phyloP scores from a whole-genome alignment of 2,797 vertebrate species.

The Limosa lapponica region DNA sequence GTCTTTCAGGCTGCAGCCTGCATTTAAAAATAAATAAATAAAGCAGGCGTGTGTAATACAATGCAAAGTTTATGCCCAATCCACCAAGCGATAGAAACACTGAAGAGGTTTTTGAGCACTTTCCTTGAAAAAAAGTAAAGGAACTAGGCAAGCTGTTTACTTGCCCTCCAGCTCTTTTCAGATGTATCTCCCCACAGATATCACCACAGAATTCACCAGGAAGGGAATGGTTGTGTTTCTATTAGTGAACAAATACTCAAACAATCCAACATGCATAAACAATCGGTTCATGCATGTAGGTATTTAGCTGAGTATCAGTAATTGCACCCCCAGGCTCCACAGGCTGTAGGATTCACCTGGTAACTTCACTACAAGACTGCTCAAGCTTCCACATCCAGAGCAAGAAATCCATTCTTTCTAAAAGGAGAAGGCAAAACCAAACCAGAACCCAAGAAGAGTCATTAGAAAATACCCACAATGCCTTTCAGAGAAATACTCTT shows the following conservation, averaged over 20 bases:
- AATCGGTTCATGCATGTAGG: accelerated
- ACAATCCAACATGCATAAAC: neutral
- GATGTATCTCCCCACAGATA: neutral
- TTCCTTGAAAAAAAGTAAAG: neutral
- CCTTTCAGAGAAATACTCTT: neutral
- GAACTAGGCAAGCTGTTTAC: neutral
- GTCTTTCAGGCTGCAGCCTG: neutral
- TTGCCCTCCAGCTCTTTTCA: neutral
- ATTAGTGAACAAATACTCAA: neutral
- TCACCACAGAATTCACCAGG: neutral
- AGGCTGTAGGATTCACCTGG: neutral
- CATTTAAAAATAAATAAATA: neutral
- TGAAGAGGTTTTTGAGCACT: neutral
- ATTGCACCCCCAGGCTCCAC: accelerated
- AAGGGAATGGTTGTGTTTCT: neutral
- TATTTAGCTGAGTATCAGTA: accelerated
- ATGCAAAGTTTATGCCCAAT: neutral
- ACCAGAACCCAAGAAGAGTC: neutral
- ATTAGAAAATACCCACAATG: neutral
- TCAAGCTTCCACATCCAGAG: accelerated
- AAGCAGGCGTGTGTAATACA: neutral
- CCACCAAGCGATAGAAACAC: neutral
- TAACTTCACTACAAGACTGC: neutral
- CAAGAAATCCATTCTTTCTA: neutral
- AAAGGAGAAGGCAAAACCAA: neutral